Percentiles rank a stretch among this genome's conserved stretches.
Conservation (phyloP, 1,140 invertebrate genomes). For the Subanguina moxae region DNA sequence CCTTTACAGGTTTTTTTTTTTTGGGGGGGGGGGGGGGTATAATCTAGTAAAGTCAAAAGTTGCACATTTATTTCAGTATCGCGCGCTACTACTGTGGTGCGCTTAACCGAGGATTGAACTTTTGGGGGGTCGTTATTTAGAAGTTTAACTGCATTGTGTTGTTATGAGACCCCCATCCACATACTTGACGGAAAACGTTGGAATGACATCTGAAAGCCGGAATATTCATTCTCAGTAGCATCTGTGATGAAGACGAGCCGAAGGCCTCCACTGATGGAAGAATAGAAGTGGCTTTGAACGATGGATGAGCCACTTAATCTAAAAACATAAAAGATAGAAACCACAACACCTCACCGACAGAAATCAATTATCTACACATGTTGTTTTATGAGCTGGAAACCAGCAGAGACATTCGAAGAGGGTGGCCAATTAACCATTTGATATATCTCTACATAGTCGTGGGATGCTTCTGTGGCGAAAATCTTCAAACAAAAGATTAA, state of each 20-base stretch:
- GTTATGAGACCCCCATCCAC: too few relatives aligned
- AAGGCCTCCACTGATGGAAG: slow-evolving; percentile 25
- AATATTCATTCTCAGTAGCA: slow-evolving; percentile 3
- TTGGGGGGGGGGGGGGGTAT: too few relatives aligned
- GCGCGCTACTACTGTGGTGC: too few relatives aligned
- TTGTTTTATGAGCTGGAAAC: slow-evolving; percentile 16
- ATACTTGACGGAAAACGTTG: slow-evolving; percentile 9
- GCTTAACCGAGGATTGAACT: too few relatives aligned
- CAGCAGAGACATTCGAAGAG: not conserved
- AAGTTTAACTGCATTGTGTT: too few relatives aligned
- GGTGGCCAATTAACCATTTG: slow-evolving; percentile 15
- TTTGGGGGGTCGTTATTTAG: too few relatives aligned
- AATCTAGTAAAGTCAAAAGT: too few relatives aligned
- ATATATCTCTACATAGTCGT: slow-evolving; percentile 26
- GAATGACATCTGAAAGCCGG: slow-evolving; percentile 23
- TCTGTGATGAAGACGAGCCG: slow-evolving; percentile 19
- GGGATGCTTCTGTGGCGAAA: slow-evolving; percentile 13
- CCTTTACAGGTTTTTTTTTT: too few relatives aligned
- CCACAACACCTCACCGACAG: not conserved
- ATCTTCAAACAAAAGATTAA: slow-evolving; percentile 7
- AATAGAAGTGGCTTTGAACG: slow-evolving; percentile 21
- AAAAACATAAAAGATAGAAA: not conserved
- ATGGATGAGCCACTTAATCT: slow-evolving; percentile 16
- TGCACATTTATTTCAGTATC: too few relatives aligned
- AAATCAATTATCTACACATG: slow-evolving; percentile 11